Percentiles rank a stretch among this genome's conserved stretches.
phyloP scores from a whole-genome alignment of 2,113 vertebrate species.

The Ibidorhyncha struthersii region DNA sequence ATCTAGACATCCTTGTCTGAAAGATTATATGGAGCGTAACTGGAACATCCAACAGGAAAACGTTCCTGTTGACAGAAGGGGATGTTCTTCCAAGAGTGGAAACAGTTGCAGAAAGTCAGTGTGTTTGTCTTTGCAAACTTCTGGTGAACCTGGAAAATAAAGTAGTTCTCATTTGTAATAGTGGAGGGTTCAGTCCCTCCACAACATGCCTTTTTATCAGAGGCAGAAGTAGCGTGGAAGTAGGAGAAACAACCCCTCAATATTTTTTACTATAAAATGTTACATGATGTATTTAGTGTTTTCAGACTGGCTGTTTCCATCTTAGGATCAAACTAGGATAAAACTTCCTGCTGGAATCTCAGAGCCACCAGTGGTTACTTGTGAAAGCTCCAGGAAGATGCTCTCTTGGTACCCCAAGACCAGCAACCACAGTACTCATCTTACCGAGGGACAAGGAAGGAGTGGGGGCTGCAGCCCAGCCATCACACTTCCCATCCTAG shows the following conservation, averaged over 20 bases:
- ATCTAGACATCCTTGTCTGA: background rate
- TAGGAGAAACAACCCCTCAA: background rate
- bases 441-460: background rate
- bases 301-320: background rate
- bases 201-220: background rate
- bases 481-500: background rate
- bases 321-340: background rate
- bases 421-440: background rate
- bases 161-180: background rate
- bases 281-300: background rate
- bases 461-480: background rate
- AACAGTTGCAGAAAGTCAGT: background rate
- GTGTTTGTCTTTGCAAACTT: background rate
- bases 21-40: background rate
- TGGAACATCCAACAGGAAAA: background rate
- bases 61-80: background rate
- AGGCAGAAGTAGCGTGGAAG: background rate
- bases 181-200: background rate
- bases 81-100: background rate
- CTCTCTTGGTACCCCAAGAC: background rate
- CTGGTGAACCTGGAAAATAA: background rate
- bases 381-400: background rate
- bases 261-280: background rate
- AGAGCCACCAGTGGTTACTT: background rate
- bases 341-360: background rate